Evolutionary conservation across 2,113 vertebrate genomes (phyloP).

Genomic region (Nymphicus hollandicus): DNA sequence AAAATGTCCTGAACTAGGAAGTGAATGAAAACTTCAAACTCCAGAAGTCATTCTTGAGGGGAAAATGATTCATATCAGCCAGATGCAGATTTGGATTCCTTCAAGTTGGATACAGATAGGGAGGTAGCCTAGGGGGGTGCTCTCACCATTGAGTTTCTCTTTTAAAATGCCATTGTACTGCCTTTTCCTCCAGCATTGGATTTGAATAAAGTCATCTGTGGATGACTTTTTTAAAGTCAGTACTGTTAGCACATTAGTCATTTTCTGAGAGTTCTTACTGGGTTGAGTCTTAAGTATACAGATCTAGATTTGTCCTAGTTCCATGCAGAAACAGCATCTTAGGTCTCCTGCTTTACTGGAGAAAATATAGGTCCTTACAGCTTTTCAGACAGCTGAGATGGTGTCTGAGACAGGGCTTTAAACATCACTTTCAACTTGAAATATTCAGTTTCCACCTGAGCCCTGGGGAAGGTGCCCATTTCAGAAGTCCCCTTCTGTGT

Average conservation of each 20-base stretch:
- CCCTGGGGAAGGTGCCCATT: not conserved
- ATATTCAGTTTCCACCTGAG: not conserved
- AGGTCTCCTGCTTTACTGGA: not conserved
- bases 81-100: not conserved
- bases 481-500: not conserved
- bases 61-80: not conserved
- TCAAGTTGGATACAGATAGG: not conserved
- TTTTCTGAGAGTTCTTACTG: not conserved
- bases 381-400: not conserved
- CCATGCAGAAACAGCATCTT: not conserved
- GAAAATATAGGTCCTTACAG: not conserved
- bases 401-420: not conserved
- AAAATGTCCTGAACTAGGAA: not conserved
- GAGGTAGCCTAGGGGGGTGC: not conserved
- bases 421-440: not conserved
- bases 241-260: not conserved
- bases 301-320: not conserved
- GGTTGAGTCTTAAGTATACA: not conserved
- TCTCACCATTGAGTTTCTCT: not conserved
- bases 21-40: not conserved
- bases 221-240: not conserved
- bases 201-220: not conserved
- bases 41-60: not conserved
- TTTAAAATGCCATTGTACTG: not conserved
- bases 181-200: not conserved